Conservation (phyloP, 2,888 invertebrate species). For the Cyclophora punctaria region DNA sequence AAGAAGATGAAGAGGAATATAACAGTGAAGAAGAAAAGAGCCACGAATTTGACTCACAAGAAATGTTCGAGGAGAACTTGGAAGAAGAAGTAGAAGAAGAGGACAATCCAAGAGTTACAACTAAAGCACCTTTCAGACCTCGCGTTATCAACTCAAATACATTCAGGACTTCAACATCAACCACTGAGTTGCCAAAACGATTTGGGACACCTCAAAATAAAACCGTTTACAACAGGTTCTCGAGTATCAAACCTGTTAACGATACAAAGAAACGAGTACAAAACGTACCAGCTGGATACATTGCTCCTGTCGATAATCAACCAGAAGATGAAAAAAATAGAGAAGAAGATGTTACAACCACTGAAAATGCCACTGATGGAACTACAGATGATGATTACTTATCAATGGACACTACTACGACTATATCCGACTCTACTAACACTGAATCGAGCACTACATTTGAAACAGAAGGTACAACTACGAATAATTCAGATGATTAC, state of each 20-base stretch:
- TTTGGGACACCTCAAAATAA: constrained; percentile 40
- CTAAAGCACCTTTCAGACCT: constrained; percentile 51
- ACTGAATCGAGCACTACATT: constrained; percentile 38
- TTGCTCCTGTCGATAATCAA: constrained; percentile 22
- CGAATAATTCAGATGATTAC: constrained; percentile 52
- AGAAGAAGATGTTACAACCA: constrained; percentile 30
- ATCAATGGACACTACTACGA: constrained; percentile 39
- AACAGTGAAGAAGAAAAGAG: constrained; percentile 46
- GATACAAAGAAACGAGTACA: constrained; percentile 57
- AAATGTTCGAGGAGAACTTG: constrained; percentile 18
- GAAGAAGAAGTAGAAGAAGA: constrained; percentile 32
- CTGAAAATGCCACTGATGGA: constrained; percentile 27
- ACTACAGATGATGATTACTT: constrained; percentile 58
- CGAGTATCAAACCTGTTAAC: constrained; percentile 39
- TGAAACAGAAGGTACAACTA: constrained; percentile 41
- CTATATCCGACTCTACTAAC: constrained; percentile 33
- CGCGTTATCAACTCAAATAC: constrained; percentile 56
- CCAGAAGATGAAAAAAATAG: constrained; percentile 21
- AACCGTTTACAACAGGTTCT: constrained; percentile 49
- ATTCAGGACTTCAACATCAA: constrained; percentile 58
- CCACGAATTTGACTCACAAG: constrained; percentile 33
- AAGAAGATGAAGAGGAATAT: constrained; percentile 53
- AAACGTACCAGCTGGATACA: constrained; percentile 61
- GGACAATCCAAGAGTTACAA: constrained; percentile 31
- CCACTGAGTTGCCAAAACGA: constrained; percentile 54